A percentile compares a stretch with the other conserved stretches of the same genome.
Conservation (phyloP, 2,797 vertebrate species). For the Onychomys arenicola region DNA sequence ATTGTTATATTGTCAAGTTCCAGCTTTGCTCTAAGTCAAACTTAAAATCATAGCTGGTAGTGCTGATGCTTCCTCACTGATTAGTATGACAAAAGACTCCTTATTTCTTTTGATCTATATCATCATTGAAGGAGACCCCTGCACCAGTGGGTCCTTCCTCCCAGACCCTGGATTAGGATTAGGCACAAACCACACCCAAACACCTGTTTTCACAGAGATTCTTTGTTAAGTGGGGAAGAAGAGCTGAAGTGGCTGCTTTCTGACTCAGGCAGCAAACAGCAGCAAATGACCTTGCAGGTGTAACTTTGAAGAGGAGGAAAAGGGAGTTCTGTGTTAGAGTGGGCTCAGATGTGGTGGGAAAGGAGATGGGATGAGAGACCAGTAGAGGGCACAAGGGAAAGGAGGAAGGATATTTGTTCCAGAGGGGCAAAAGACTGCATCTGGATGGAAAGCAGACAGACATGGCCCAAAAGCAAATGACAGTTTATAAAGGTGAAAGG, state of each 20-base stretch:
- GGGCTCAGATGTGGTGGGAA: not conserved
- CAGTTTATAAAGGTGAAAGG: not conserved
- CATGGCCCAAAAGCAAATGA: not conserved
- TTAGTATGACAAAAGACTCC: constrained; percentile 19
- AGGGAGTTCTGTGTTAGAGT: not conserved
- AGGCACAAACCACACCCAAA: not conserved
- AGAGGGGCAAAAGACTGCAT: not conserved
- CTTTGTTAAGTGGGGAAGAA: not conserved
- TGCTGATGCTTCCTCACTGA: not conserved
- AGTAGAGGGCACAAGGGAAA: not conserved
- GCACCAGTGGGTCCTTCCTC: not conserved
- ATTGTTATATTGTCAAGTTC: constrained; percentile 1
- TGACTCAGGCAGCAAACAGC: not conserved
- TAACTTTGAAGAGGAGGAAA: not conserved
- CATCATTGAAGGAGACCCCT: not conserved
- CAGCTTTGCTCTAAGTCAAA: constrained; percentile 5
- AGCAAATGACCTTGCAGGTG: not conserved
- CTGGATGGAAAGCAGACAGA: not conserved
- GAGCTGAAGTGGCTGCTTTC: not conserved
- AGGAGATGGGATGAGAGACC: too few relatives aligned
- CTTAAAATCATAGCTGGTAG: not conserved
- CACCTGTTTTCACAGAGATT: not conserved
- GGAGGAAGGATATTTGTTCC: not conserved
- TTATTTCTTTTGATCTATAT: constrained; percentile 17
- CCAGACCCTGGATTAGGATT: not conserved